Evolutionary conservation across 1,140 invertebrate species (phyloP), one percentile per base, ranked within the genome.

Genomic region (Lepidurus couesii): DNA sequence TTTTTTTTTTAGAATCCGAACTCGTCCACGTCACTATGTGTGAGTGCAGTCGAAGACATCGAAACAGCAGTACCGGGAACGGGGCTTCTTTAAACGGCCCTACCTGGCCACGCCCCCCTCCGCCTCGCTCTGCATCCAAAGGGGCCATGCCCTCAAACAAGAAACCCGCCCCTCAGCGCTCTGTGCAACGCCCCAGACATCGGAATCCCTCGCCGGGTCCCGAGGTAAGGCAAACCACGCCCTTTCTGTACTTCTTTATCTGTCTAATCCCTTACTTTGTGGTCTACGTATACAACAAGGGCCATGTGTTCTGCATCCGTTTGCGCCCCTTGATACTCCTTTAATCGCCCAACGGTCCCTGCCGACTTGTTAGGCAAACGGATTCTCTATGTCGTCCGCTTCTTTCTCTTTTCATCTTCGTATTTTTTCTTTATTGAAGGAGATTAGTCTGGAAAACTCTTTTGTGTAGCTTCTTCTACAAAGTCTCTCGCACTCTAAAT

Each of bases 361-460:
- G 13, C 53, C 53, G 53, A 65, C 53, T 65, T 65, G 53, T 65
- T 65, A 65, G n/a, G 53, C 53, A 65, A 65, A 65, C 16, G 53
- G 53, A 65, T 21, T 65, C 53, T 7, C 34, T n/a, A 65, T 65
- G n/a, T 21, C 53, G 9, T 9, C 13, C 21, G 16, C 6, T 65
- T 65, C 16, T 21, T 21, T 65, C 4, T n/a, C 53, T 21, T n/a
- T n/a, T 13, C 16, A 13, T 65, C 45, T 65, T 21, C 34, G 3
- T 34, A 34, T 34, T 34, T 34, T 34, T 34, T 34, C 34, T 34
- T 34, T 34, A 34, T 34, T 34, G 34, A 34, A 34, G 34, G 34
- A 34, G 34, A 34, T 34, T 3, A 34, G 34, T 34, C 34, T 34
- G 34, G 34, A 34, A 34, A 34, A 3, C 53, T 65, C 45, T 47